Evolutionary conservation across 2,888 invertebrate genomes (phyloP).

Genomic region (Patella pellucida): DNA sequence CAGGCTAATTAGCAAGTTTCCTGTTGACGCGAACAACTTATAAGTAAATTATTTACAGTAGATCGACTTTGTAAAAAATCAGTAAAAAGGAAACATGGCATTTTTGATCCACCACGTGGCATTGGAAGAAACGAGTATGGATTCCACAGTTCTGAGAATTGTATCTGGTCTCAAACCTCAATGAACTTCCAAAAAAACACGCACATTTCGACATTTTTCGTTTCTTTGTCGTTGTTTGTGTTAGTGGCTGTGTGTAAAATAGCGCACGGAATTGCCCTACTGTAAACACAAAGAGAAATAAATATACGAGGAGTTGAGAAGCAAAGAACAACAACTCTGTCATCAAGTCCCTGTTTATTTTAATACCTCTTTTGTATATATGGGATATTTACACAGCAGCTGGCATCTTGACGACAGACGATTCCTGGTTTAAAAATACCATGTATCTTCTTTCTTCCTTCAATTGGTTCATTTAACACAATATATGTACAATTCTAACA

Average conservation of each 20-base stretch:
- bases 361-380: conserved; percentile 3
- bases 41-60: conserved; percentile 35
- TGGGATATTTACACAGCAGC: neutral
- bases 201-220: conserved; percentile 5
- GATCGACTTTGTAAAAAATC: conserved; percentile 26
- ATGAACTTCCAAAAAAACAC: conserved; percentile 5
- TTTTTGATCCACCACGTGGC: too few relatives aligned
- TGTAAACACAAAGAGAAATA: conserved; percentile 7
- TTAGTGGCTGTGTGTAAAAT: neutral
- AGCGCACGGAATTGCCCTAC: neutral
- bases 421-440: too few relatives aligned
- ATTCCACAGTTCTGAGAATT: neutral
- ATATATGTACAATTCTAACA: too few relatives aligned
- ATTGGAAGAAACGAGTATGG: too few relatives aligned
- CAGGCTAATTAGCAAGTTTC: conserved; percentile 12
- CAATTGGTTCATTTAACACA: too few relatives aligned
- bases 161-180: conserved; percentile 5
- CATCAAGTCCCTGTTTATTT: conserved; percentile 5
- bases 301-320: neutral
- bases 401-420: neutral
- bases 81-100: neutral
- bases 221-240: neutral
- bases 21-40: conserved; percentile 26
- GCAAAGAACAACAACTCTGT: neutral
- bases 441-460: too few relatives aligned